Conservation (phyloP, 2,113 vertebrate species). For the Ochotona curzoniae region DNA sequence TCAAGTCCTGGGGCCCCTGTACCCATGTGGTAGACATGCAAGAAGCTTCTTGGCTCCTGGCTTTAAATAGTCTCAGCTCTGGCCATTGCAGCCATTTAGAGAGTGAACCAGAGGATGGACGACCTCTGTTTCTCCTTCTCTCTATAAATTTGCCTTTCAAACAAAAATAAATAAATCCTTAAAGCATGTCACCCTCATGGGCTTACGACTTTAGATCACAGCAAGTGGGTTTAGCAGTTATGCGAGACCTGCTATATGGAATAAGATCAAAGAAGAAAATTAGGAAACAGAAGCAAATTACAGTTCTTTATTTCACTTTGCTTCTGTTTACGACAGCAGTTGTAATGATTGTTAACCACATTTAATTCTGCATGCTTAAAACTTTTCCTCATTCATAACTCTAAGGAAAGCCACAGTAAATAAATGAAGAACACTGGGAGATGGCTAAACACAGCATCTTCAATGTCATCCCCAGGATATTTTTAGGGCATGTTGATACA, state of each 20-base stretch:
- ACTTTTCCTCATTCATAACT: background rate
- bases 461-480: background rate
- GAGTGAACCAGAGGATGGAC: too few relatives aligned
- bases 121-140: too few relatives aligned
- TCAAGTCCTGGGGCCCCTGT: too few relatives aligned
- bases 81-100: too few relatives aligned
- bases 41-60: too few relatives aligned
- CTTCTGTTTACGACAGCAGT: background rate
- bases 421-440: background rate
- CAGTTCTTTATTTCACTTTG: background rate
- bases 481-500: background rate
- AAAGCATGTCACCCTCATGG: too few relatives aligned
- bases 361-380: background rate
- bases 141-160: too few relatives aligned
- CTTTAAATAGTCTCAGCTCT: too few relatives aligned
- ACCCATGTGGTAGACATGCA: too few relatives aligned
- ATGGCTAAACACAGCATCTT: background rate
- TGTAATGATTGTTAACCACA: background rate
- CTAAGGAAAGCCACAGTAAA: background rate
- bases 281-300: background rate
- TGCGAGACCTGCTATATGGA: background rate
- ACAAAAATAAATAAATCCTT: too few relatives aligned
- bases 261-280: background rate
- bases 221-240: conserved; percentile 11
- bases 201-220: background rate